Evolutionary conservation across 2,113 vertebrate genomes (phyloP).

Genomic region (Cyphomyrus plagiostoma): DNA sequence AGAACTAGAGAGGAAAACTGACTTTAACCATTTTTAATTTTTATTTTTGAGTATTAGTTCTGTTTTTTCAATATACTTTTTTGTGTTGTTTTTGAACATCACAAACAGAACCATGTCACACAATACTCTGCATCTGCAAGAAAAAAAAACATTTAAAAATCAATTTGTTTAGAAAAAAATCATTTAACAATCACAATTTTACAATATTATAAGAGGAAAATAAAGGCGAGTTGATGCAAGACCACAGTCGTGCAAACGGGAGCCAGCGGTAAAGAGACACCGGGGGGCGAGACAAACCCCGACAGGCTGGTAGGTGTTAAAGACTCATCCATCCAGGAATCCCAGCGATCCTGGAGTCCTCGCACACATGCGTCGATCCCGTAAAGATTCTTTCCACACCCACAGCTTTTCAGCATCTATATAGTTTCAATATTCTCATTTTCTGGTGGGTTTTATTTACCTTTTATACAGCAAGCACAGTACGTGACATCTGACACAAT

Average conservation of each 20-base stretch:
- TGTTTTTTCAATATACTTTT: constrained; percentile 35
- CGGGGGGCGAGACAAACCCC: constrained; percentile 51
- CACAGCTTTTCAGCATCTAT: constrained; percentile 42
- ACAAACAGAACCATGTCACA: constrained; percentile 77
- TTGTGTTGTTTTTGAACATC: constrained; percentile 27
- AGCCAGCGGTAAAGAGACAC: constrained; percentile 28
- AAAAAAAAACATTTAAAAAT: constrained; percentile 48
- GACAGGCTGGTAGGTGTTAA: constrained; percentile 53
- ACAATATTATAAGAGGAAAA: constrained; percentile 69
- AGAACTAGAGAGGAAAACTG: constrained; percentile 75
- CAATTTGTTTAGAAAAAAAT: constrained; percentile 66
- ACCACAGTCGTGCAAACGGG: constrained; percentile 63
- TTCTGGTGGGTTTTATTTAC: constrained; percentile 52
- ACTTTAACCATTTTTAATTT: constrained; percentile 13
- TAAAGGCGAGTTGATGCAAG: constrained; percentile 71
- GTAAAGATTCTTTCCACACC: constrained; percentile 27
- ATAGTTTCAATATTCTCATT: constrained; percentile 52
- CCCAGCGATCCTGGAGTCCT: constrained; percentile 63
- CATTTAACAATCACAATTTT: constrained; percentile 73
- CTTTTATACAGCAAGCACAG: constrained; percentile 56
- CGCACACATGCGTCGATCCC: constrained; percentile 59
- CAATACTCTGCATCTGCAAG: constrained; percentile 73
- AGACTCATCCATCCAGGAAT: constrained; percentile 65
- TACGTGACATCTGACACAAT: constrained; percentile 68
- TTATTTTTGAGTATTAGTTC: constrained; percentile 25